Evolutionary conservation across 2,797 vertebrate species (phyloP), one percentile per base, ranked within the genome.

Genomic region (Premnoplex brunnescens): DNA sequence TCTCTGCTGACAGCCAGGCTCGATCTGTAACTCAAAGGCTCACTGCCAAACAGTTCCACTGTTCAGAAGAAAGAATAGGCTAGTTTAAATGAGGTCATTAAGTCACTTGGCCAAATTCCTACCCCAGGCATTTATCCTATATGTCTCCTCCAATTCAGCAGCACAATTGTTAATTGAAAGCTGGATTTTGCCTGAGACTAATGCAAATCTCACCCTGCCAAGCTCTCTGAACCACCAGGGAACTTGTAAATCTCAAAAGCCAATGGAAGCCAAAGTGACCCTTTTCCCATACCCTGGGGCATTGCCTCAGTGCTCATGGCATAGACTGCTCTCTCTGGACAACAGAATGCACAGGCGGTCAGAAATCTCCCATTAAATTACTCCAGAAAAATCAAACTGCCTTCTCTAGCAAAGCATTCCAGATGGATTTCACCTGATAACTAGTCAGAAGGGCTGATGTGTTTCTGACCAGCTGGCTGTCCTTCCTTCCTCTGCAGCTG

Each of bases 101-200:
- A 88, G 87, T 84, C 79, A 81, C 66, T 96, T 83, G 89, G 95
- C 79, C 82, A 88, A 81, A 95, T 86, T 94, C 73, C 89, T 66
- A 86, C 92, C 91, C 75, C 85, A 69, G 69, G 92, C 95, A 78
- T 83, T 93, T 94, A 75, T 56, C n/a, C 88, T 91, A 30, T 54
- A 37, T 48, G 46, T 80, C 82, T 88, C 77, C 51, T 91, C 71
- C 41, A 58, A 66, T 86, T 85, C 89, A 79, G 28, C 51, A 81
- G 59, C 69, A 78, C 46, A 84, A 1, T 1, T 69, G 36, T 73
- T 91, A 95, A 92, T 85, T 88, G 76, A 85, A 81, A 91, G 58
- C n/a, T 92, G 78, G 62, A 56, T 96, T 93, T 82, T 81, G 73
- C 64, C 72, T 48, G 36, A 51, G 22, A 88, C 24, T 44, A 34